Conservation (phyloP, 2,888 invertebrate species). For the Drosophila pseudotalamancana region DNA sequence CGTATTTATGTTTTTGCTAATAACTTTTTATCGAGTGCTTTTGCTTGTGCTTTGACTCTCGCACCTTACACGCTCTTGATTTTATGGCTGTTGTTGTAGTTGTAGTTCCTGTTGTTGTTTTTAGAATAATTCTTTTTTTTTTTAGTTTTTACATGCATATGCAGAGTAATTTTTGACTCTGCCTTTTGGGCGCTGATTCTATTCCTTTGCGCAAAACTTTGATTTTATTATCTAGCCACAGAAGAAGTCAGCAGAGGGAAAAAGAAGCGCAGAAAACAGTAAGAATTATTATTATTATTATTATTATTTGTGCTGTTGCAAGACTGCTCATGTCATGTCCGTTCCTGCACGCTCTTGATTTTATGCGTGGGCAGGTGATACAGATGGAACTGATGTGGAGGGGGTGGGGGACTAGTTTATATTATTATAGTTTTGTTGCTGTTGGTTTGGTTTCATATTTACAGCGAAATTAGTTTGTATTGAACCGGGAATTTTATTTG, state of each 20-base stretch:
- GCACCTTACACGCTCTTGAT: conserved; percentile 19
- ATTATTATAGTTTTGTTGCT: conserved; percentile 35
- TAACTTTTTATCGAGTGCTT: conserved; percentile 72
- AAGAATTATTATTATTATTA: conserved; percentile 18
- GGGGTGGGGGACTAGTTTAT: conserved; percentile 2
- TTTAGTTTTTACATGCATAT: conserved; percentile 56
- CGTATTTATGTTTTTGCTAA: conserved; percentile 77
- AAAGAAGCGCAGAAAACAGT: conserved; percentile 17
- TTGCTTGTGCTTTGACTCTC: conserved; percentile 37
- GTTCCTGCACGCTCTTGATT: conserved; percentile 15
- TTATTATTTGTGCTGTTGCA: conserved; percentile 3
- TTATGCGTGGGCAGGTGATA: conserved; percentile 44
- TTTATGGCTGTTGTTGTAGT: conserved; percentile 22
- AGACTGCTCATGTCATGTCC: conserved; percentile 15
- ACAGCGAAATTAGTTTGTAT: conserved; percentile 47
- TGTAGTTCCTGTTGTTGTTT: conserved; percentile 15
- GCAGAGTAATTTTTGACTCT: conserved; percentile 37
- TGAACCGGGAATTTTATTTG: conserved; percentile 16
- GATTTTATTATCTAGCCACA: conserved; percentile 37
- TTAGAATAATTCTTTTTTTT: conserved; percentile 29
- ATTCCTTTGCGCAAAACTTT: conserved; percentile 32
- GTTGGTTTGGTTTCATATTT: conserved; percentile 43
- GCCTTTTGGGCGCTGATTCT: conserved; percentile 26
- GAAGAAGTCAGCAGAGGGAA: conserved; percentile 1
- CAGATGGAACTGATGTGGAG: background rate